Evolutionary conservation across 1,140 invertebrate species (phyloP), one percentile per base, ranked within the genome.

Genomic region (Ooceraea biroi): DNA sequence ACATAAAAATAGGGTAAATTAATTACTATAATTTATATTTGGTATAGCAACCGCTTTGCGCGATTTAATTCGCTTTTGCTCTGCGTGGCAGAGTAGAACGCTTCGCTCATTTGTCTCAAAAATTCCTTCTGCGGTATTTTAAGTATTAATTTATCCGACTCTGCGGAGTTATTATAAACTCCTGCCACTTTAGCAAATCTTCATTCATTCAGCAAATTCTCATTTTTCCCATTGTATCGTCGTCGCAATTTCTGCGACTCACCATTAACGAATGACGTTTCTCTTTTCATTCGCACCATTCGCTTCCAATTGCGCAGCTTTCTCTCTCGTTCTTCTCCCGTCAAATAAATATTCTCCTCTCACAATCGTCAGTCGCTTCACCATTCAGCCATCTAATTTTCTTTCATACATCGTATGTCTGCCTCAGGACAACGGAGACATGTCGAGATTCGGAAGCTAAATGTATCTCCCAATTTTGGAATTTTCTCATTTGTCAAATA

Each of bases 1-100:
- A 82, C 69, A 73, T 82, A 73, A 82, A 82, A 74, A 61, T 58
- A 82, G 14, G 27, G 46, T 17, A 74, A 74, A 82, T 82, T 72
- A 82, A 12, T 82, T 58, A 60, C 10, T 74, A n/a, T n/a, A 19
- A 82, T 72, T 71, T 82, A 61, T 61, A 74, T n/a, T 44, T 55
- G 44, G n/a, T 74, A 63, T 61, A 73, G 30, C 19, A 46, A 60
- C 5, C 41, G 36, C n/a, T 72, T 41, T 12, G 19, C 50, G 44
- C 44, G 36, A 46, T 57, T 57, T 46, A 71, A 10, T 69, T 44
- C 55, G 50, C 10, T 22, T 7, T 66, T 69, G 44, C 55, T 22
- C 55, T 57, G n/a, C 65, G 7, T 19, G 19, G 36, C 11, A 71
- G 36, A 30, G 36, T 17, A 71, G 36, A 58, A 36, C 22, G 17